Conservation (phyloP, 2,888 invertebrate genomes). For the Stramonita haemastoma region DNA sequence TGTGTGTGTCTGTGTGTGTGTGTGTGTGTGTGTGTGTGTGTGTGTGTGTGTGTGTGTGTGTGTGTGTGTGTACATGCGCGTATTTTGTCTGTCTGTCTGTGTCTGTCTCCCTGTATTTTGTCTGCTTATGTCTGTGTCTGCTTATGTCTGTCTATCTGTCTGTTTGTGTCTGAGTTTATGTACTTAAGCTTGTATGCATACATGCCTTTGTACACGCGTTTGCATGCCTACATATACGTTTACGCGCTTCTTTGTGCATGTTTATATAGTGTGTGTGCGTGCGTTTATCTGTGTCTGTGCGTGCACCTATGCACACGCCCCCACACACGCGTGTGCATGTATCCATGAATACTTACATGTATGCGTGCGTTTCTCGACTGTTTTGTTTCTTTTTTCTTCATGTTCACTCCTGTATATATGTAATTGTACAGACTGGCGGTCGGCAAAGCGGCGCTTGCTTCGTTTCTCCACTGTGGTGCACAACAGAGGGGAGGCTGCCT, state of each 20-base stretch:
- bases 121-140: background rate
- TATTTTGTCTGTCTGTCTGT: no score
- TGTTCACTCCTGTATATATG: no score
- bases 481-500: slow-evolving; percentile 93
- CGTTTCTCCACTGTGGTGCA: slow-evolving; percentile 94
- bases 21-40: background rate
- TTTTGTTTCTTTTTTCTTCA: no score
- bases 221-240: background rate
- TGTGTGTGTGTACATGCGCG: background rate
- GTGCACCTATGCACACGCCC: no score
- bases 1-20: background rate
- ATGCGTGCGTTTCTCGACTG: no score
- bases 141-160: background rate
- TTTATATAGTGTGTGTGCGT: no score
- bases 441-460: slow-evolving; percentile 83
- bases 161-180: background rate
- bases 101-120: no score
- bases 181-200: background rate
- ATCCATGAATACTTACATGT: no score
- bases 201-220: background rate
- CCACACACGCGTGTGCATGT: no score
- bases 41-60: background rate
- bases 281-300: no score
- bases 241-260: background rate
- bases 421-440: slow-evolving; percentile 59